Base-by-base conservation (phyloP, 2,797 vertebrate genomes). In the Pangasius larnaudii region DNA sequence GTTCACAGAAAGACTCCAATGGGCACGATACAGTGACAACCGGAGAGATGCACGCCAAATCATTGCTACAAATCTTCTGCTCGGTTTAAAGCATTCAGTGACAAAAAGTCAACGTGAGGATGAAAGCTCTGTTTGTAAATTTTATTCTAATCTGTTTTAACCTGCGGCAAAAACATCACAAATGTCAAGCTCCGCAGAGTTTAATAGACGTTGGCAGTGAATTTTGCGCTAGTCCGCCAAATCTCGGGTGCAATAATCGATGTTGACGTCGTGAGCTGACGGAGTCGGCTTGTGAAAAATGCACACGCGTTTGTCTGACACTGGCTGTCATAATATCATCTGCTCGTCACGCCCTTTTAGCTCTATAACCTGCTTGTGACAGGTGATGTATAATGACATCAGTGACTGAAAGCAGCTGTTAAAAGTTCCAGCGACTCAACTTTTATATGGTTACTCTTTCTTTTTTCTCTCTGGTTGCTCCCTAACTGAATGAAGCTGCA, bases 1-100 rank as follows among this genome's bases (percentile, higher is more conserved):
- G 63, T 63, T 93, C 94, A 92, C 93, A 92, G 91, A 93, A 93
- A 88, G 90, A 91, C 90, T 93, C 90, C 93, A 87, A 90, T 92
- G 91, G 92, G 88, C 93, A 92, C 71, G 14, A 42, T 27, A 30
- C 33, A 61, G 61, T 86, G 0, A 30, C 46, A 30, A 30, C 7
- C 1, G 5, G 63, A 16, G 10, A 74, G 16, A 67, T 58, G 18
- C 36, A 36, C 67, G 51, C 22, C 49, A 88, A 56, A 30, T 42
- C 36, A 80, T 6, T 59, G 39, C 69, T 61, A 49, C 24, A 79
- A 87, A 86, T 89, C 79, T 87, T 16, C 63, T 83, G 84, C 74
- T 53, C 9, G 0, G 3, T 36, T 59, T 16, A 61, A 81, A 81
- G 36, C 22, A 16, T n/a, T 42, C 24, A 9, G 10, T 5, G 39